phyloP scores from a whole-genome alignment of 2,888 invertebrate genomes.

The Acronicta psi region DNA sequence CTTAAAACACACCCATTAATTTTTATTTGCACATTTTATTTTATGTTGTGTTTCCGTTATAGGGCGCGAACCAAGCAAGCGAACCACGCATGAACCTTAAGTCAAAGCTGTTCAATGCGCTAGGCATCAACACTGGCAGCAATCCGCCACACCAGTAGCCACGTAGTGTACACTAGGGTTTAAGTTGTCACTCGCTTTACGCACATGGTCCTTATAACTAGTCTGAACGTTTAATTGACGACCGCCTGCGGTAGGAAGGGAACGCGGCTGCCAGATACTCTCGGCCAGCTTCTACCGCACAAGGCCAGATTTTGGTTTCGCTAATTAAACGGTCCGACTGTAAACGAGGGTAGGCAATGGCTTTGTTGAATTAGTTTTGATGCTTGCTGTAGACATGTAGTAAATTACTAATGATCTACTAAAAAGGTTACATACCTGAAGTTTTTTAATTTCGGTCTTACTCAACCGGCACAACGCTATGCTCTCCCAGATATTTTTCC shows the following conservation, averaged over 20 bases:
- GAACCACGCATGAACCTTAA: conserved; percentile 94
- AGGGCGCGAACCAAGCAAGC: conserved; percentile 91
- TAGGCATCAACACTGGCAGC: conserved; percentile 93
- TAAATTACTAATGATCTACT: conserved; percentile 5
- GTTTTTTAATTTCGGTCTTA: not conserved
- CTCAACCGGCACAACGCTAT: not conserved
- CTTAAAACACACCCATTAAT: conserved; percentile 55
- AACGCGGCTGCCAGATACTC: too few relatives aligned
- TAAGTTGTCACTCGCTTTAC: conserved; percentile 59
- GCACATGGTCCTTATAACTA: conserved; percentile 49
- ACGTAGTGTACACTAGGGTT: conserved; percentile 58
- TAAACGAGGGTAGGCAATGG: conserved; percentile 31
- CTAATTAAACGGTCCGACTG: conserved; percentile 1
- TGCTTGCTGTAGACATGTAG: conserved; percentile 19
- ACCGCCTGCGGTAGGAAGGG: not conserved
- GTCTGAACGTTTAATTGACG: not conserved
- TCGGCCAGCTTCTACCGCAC: too few relatives aligned
- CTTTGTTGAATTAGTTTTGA: conserved; percentile 11
- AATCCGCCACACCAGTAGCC: conserved; percentile 84
- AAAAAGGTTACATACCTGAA: not conserved
- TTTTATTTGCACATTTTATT: conserved; percentile 78
- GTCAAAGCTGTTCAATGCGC: conserved; percentile 95
- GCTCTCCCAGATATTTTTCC: too few relatives aligned
- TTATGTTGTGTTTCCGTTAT: conserved; percentile 87
- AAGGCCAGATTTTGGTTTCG: too few relatives aligned